phyloP scores from a whole-genome alignment of 2,888 invertebrate genomes.

The Pseudoips prasinana region DNA sequence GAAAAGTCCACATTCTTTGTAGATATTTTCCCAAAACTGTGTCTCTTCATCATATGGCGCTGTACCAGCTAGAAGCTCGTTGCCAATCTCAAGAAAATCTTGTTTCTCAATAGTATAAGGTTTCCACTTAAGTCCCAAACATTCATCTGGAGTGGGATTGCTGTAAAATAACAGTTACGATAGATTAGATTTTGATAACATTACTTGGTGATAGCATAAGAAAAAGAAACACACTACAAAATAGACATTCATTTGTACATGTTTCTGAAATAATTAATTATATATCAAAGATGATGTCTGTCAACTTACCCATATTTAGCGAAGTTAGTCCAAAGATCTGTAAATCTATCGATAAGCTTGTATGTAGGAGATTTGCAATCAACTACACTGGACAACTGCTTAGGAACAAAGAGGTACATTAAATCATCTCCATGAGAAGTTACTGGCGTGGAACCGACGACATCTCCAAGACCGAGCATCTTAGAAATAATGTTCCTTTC shows the following conservation, averaged over 20 bases:
- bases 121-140: conserved; percentile 24
- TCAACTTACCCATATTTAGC: conserved; percentile 52
- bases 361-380: conserved; percentile 26
- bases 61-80: conserved; percentile 5
- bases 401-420: conserved; percentile 37
- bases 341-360: conserved; percentile 36
- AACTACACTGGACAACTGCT: conserved; percentile 13
- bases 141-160: conserved; percentile 32
- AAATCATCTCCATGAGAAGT: conserved; percentile 42
- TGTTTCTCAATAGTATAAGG: conserved; percentile 20
- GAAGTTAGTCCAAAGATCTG: conserved; percentile 48
- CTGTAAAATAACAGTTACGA: too few relatives aligned
- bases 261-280: too few relatives aligned
- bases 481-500: conserved; percentile 37
- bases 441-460: conserved; percentile 21
- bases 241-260: too few relatives aligned
- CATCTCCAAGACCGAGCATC: conserved; percentile 10
- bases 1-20: neutral
- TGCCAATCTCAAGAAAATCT: conserved; percentile 23
- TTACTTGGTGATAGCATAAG: too few relatives aligned
- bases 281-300: too few relatives aligned
- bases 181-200: too few relatives aligned
- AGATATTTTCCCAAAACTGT: conserved; percentile 22
- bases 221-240: too few relatives aligned
- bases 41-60: conserved; percentile 16